Conservation (phyloP, 2,113 vertebrate genomes). For the Chelonoidis abingdonii region DNA sequence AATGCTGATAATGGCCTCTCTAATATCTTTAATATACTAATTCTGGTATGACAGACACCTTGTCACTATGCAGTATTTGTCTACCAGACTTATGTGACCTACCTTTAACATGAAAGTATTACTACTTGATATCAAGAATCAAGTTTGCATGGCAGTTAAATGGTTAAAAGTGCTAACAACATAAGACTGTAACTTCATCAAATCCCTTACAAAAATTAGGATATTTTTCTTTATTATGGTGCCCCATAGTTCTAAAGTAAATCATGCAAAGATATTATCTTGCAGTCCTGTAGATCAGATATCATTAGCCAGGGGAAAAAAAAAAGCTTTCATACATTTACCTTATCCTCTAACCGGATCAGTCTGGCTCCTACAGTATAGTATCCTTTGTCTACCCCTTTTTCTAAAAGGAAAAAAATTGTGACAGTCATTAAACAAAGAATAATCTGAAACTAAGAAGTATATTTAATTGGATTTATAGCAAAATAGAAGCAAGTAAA, state of each 20-base stretch:
- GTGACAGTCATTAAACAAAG: slow-evolving; percentile 10
- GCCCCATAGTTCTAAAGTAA: slow-evolving; percentile 59
- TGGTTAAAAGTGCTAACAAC: slow-evolving; percentile 27
- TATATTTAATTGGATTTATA: background rate
- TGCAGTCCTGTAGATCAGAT: slow-evolving; percentile 45
- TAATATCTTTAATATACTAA: background rate
- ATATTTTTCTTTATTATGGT: slow-evolving; percentile 62
- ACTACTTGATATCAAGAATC: background rate
- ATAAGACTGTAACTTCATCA: background rate
- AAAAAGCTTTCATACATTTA: slow-evolving; percentile 71
- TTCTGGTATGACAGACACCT: background rate
- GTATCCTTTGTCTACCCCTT: slow-evolving; percentile 89
- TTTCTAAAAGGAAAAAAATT: slow-evolving; percentile 79
- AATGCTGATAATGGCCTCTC: background rate
- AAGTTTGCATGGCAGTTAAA: background rate
- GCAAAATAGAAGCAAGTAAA: background rate
- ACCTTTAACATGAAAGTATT: background rate
- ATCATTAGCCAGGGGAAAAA: background rate
- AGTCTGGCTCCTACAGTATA: slow-evolving; percentile 89
- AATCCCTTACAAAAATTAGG: slow-evolving; percentile 37
- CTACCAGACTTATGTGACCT: background rate
- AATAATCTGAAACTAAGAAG: slow-evolving; percentile 29
- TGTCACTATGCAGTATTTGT: background rate
- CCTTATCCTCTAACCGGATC: slow-evolving; percentile 93
- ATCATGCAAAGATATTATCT: slow-evolving; percentile 58